Evolutionary conservation across 2,797 vertebrate species (phyloP).

Genomic region (Sebastolobus altivelis): DNA sequence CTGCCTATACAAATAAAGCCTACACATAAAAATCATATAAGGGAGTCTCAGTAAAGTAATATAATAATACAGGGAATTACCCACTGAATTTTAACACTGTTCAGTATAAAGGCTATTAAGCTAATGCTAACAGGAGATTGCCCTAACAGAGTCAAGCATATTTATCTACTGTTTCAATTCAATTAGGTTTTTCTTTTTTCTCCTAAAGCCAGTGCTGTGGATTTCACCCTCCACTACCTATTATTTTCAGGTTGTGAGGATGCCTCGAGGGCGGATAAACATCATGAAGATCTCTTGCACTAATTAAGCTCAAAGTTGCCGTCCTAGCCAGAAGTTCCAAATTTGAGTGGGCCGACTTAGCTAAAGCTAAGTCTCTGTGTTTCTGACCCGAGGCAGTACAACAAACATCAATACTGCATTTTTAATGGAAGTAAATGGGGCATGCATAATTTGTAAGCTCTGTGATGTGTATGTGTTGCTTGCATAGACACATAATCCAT

Average conservation of each 20-base stretch:
- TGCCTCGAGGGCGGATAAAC: conserved; percentile 56
- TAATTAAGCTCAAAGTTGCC: conserved; percentile 67
- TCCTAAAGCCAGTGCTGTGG: not conserved
- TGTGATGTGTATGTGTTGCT: conserved; percentile 52
- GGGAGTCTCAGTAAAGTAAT: not conserved
- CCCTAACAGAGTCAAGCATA: conserved; percentile 1
- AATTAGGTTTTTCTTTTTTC: conserved; percentile 16
- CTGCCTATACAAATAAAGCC: no score
- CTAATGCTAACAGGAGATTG: conserved; percentile 15
- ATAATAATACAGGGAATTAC: not conserved
- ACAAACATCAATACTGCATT: conserved; percentile 75
- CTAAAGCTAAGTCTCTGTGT: conserved; percentile 55
- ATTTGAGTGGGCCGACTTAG: conserved; percentile 60
- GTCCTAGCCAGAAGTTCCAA: conserved; percentile 49
- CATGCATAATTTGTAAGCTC: conserved; percentile 65
- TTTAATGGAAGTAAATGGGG: conserved; percentile 65
- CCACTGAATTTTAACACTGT: conserved; percentile 8
- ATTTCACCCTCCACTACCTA: conserved; percentile 26
- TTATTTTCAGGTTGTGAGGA: conserved; percentile 57
- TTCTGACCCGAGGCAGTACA: conserved; percentile 61
- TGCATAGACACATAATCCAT: conserved; percentile 42
- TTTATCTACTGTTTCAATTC: conserved; percentile 23
- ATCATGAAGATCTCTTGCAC: conserved; percentile 55
- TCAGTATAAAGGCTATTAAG: conserved; percentile 2
- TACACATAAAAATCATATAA: not conserved